Evolutionary conservation across 2,888 invertebrate species (phyloP), one percentile per base, ranked within the genome.

Genomic region (Papilio protenor): DNA sequence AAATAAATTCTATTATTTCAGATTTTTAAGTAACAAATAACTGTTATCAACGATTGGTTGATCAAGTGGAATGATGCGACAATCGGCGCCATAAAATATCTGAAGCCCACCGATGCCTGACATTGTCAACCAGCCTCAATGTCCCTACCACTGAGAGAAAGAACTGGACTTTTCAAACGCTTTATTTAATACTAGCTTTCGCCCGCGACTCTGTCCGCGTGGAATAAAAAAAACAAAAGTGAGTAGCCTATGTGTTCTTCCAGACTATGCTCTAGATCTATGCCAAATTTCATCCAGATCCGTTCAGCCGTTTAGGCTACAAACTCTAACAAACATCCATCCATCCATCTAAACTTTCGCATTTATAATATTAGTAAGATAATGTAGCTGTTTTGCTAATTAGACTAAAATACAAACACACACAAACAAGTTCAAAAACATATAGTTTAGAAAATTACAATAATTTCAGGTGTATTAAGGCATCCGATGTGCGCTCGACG

Each of bases 61-160:
- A 87, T 89, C 86, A 87, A 85, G 86, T 85, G 87, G 87, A 88
- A 87, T 88, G 85, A 84, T 79, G 81, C 76, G 81, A 75, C 79
- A 78, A 61, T 80, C 79, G 84, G 80, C 79, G 57, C 78, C 81
- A 91, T 81, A 78, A 84, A 87, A 88, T 91, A 88, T 84, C 88
- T 86, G 82, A 86, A 80, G 84, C 80, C 81, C 88, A 85, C 79
- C 81, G 85, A 84, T 82, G 87, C 86, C 79, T 84, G 87, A 88
- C 87, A 84, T 82, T 81, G 81, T 82, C 78, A 81, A 76, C 76
- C 79, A 77, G 76, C 69, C 80, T 79, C 81, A 79, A 84, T 84
- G 81, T 78, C 77, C 73, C 80, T 79, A 80, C 81, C 64, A 33
- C 75, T 76, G 79, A 82, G 82, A 88, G 88, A 87, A 55, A 40